A percentile compares a stretch with the other conserved stretches of the same genome.
Conservation (phyloP, 2,888 invertebrate species). For the Panopea generosa region DNA sequence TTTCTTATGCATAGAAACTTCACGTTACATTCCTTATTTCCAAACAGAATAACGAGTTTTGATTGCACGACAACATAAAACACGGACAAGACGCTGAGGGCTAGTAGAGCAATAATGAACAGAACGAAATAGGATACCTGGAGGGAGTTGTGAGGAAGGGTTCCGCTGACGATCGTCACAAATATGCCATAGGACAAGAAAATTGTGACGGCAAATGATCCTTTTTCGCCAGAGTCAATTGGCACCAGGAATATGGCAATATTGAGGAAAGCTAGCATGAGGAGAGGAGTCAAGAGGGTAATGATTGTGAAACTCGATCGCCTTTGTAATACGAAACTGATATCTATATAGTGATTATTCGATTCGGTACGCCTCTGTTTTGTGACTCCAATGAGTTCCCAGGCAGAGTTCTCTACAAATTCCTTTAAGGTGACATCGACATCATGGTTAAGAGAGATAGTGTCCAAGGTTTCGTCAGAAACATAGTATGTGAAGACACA, state of each 20-base stretch:
- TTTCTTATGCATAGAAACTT: not conserved
- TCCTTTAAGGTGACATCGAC: constrained; percentile 2
- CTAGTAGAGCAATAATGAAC: constrained; percentile 7
- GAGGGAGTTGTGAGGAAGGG: constrained; percentile 19
- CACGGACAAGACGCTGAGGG: constrained; percentile 7
- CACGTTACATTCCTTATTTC: not conserved
- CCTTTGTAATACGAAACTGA: not conserved
- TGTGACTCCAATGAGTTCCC: constrained; percentile 8
- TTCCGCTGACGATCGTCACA: constrained; percentile 5
- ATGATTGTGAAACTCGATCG: constrained; percentile 3
- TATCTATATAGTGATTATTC: not conserved
- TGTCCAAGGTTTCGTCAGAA: constrained; percentile 1
- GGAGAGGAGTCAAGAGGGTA: constrained; percentile 16
- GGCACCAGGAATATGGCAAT: constrained; percentile 14
- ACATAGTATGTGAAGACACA: constrained; percentile 13
- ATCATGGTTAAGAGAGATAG: not conserved
- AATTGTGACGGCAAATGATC: constrained; percentile 14
- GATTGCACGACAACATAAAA: constrained; percentile 17
- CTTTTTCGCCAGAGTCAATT: constrained; percentile 26
- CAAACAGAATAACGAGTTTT: not conserved
- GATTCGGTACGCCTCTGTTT: not conserved
- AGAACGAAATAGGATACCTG: constrained; percentile 9
- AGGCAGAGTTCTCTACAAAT: constrained; percentile 17
- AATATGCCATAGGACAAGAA: constrained; percentile 24
- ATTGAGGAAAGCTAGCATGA: constrained; percentile 16